phyloP scores from a whole-genome alignment of 2,888 invertebrate genomes.

The Lithophane semibrunnea region DNA sequence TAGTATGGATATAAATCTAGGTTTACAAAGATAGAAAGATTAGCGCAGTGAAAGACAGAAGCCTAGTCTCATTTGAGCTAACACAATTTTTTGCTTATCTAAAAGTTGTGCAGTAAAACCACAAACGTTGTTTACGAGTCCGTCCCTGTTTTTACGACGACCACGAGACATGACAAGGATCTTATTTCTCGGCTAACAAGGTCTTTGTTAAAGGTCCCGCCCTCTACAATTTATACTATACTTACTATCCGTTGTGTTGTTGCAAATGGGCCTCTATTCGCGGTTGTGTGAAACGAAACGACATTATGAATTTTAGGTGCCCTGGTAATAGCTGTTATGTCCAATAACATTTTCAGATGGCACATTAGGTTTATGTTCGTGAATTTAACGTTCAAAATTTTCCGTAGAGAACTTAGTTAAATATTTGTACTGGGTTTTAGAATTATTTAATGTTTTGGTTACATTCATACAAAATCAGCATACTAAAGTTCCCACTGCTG shows the following conservation, averaged over 20 bases:
- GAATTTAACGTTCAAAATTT: slow-evolving; percentile 7
- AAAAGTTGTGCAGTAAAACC: slow-evolving; percentile 66
- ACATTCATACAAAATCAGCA: too few relatives aligned
- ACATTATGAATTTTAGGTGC: slow-evolving; percentile 19
- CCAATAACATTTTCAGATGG: neutral
- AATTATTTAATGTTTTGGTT: neutral
- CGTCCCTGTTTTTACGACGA: slow-evolving; percentile 68
- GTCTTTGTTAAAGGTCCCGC: slow-evolving; percentile 56
- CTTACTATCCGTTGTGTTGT: slow-evolving; percentile 33
- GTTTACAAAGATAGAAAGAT: neutral
- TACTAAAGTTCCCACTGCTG: too few relatives aligned
- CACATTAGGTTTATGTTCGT: slow-evolving; percentile 6
- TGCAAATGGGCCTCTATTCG: slow-evolving; percentile 11
- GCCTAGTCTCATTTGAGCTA: slow-evolving; percentile 35
- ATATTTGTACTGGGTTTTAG: slow-evolving; percentile 1
- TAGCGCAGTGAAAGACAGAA: slow-evolving; percentile 11
- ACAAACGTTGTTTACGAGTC: slow-evolving; percentile 63
- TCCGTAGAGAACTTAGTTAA: neutral
- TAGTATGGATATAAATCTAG: neutral
- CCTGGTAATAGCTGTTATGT: slow-evolving; percentile 12
- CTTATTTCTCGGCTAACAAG: slow-evolving; percentile 65
- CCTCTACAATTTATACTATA: slow-evolving; percentile 44
- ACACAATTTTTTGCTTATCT: slow-evolving; percentile 64
- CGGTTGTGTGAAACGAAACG: slow-evolving; percentile 29
- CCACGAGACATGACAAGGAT: slow-evolving; percentile 65